Base-by-base conservation (phyloP, 2,888 invertebrate genomes). In the Archips crataeganus region DNA sequence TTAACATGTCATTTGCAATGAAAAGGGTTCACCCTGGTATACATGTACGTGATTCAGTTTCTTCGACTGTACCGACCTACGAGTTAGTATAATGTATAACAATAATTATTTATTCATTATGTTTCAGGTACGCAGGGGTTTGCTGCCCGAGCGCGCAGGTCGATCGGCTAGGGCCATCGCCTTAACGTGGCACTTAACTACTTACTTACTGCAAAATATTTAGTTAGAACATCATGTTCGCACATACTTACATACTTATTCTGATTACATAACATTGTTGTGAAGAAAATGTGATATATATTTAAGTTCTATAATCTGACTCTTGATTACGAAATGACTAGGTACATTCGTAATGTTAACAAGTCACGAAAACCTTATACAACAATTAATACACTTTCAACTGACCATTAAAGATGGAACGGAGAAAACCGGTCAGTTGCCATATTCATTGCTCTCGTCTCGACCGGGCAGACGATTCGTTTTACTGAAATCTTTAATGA, bases 111-210 rank as follows among this genome's bases (percentile, higher is more conserved):
- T 34, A 49, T 67, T 71, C 32, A 75, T 70, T 54, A 75, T 70
- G 63, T 88, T 88, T 60, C 88, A 94, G 94, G 66, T 94, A 87
- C 66, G 94, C 94, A 10, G 94, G 94, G 47, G 89, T 94, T 13
- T 94, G 94, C 85, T 94, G 94, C 82, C 86, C 87, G 61, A 81
- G 78, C 60, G 71, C 57, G 3, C 57, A 62, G 57, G 75, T 74
- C 11, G 51, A 76, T 57, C 49, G n/a, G 47, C 49, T 62, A 4
- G 42, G 49, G 45, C 71, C 15, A 2, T 2, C 51, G 39, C 11
- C 61, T 13, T 63, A 45, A n/a, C 63, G n/a, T 45, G 63, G 63
- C 63, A 47, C 45, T 13, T 57, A 23, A 13, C 23, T 60, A 71
- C 59, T 15, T 61, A 71, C 65, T 34, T 61, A 71, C 67, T 64